Conservation (phyloP, 2,888 invertebrate genomes). For the Microplitis deprimator region DNA sequence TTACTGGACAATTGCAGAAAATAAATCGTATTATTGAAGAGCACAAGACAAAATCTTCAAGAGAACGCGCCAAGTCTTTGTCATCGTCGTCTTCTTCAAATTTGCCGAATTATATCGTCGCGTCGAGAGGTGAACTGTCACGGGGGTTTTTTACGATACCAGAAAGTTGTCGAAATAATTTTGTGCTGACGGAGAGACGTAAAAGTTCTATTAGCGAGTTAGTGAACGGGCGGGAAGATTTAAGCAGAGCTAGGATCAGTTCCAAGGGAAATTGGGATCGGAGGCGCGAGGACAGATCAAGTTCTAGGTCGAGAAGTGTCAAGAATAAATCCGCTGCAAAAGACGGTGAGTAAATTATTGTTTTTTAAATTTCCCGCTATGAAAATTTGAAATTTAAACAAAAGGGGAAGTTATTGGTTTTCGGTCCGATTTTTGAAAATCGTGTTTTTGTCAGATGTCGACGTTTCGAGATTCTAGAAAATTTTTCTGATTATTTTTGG, state of each 20-base stretch:
- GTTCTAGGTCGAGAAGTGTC: constrained; percentile 37
- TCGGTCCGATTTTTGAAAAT: neutral
- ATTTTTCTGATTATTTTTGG: too few species aligned
- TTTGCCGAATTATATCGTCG: constrained; percentile 58
- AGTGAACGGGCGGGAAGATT: neutral
- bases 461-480: too few species aligned
- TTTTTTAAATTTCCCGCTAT: too few species aligned
- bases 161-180: constrained; percentile 53
- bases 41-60: constrained; percentile 4
- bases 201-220: constrained; percentile 32
- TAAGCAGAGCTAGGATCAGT: neutral
- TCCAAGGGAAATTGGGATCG: constrained; percentile 39
- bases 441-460: neutral
- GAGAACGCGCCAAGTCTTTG: neutral
- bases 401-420: neutral
- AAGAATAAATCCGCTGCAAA: neutral
- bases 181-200: constrained; percentile 27
- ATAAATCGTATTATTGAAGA: constrained; percentile 33
- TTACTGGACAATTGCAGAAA: constrained; percentile 23
- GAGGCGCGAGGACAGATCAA: constrained; percentile 35
- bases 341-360: neutral
- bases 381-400: too few species aligned
- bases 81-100: constrained; percentile 6
- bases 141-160: constrained; percentile 52
- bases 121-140: constrained; percentile 61